A percentile compares a stretch with the other conserved stretches of the same genome.
Conservation (phyloP, 2,113 vertebrate species). For the Engraulis encrasicolus region DNA sequence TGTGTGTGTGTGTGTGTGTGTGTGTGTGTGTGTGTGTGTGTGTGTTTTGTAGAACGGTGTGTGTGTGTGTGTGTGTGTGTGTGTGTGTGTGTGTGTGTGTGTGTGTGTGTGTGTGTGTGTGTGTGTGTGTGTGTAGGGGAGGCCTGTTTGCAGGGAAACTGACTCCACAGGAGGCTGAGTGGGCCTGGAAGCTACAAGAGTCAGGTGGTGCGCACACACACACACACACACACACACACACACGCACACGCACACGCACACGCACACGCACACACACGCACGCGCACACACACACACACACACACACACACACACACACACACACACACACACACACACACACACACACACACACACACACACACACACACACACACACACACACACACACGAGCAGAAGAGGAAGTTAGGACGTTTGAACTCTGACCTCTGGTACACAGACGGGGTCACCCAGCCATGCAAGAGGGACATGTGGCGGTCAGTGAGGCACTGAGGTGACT, state of each 20-base stretch:
- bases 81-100: too few relatives aligned
- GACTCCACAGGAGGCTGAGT: constrained; percentile 43
- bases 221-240: neutral
- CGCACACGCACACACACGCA: neutral
- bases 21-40: too few relatives aligned
- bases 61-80: too few relatives aligned
- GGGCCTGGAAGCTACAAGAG: constrained; percentile 19
- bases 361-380: neutral
- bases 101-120: too few relatives aligned
- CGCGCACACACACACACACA: neutral
- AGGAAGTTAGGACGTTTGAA: constrained; percentile 41
- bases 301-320: neutral
- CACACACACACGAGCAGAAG: neutral
- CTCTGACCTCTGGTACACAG: constrained; percentile 31
- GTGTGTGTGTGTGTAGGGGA: neutral
- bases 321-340: neutral
- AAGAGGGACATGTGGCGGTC: neutral
- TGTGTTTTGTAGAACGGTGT: too few relatives aligned
- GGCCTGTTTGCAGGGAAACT: constrained; percentile 36
- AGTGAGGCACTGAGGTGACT: too few relatives aligned
- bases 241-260: neutral
- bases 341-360: neutral
- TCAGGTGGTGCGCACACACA: neutral
- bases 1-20: too few relatives aligned
- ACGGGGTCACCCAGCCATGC: constrained; percentile 13